These are phyloP conservation scores for Anastrepha obliqua DNA, from an alignment of 1,140 invertebrate genomes.

Conservation along the genomic window DNA sequence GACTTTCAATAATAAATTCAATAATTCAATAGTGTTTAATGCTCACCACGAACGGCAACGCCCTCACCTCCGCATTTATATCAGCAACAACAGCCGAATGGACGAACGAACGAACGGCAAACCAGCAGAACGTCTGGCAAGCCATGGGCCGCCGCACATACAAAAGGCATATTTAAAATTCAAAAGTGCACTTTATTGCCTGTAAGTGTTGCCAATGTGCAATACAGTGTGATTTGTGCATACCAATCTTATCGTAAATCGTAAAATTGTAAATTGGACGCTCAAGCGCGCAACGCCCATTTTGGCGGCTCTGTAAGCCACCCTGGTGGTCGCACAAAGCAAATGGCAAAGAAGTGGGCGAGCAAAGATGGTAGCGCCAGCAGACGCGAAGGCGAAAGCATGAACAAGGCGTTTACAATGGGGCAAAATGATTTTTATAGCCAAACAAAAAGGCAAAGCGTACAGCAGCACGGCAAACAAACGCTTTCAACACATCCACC, in stretches of 20 bases:
- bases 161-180: constrained; percentile 55
- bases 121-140: background rate
- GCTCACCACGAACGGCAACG: constrained; percentile 4
- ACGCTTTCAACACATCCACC: background rate
- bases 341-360: background rate
- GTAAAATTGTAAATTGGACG: constrained; percentile 47
- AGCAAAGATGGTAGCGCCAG: background rate
- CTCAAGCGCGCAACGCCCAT: constrained; percentile 14
- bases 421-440: constrained; percentile 21
- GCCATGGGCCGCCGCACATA: background rate
- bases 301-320: constrained; percentile 29
- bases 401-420: background rate
- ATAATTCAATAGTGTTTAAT: constrained; percentile 13
- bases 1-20: constrained; percentile 40
- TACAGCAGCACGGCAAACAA: background rate
- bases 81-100: background rate
- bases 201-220: constrained; percentile 53
- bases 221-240: constrained; percentile 46
- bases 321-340: background rate
- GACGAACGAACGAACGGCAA: background rate
- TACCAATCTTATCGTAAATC: constrained; percentile 49
- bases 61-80: background rate
- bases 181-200: constrained; percentile 55
- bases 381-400: background rate
- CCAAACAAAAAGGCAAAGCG: constrained; percentile 11